phyloP scores from a whole-genome alignment of 1,140 invertebrate genomes.

The Homarus americanus region DNA sequence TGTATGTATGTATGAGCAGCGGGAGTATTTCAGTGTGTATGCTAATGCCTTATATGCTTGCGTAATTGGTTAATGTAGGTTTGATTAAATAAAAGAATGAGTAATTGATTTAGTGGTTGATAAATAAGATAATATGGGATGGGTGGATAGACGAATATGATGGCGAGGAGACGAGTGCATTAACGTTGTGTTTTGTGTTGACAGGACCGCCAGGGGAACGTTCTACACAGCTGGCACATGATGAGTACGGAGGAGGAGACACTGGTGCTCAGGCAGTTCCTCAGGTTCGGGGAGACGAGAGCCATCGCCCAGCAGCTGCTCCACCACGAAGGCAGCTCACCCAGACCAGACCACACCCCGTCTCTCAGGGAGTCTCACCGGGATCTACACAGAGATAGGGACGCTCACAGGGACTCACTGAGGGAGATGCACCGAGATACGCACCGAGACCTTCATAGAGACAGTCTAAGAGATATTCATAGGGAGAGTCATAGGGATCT shows the following conservation, averaged over 20 bases:
- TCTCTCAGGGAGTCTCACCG: slow-evolving; percentile 55
- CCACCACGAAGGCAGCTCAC: slow-evolving; percentile 15
- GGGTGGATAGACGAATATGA: too few relatives aligned
- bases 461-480: slow-evolving; percentile 25
- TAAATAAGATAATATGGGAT: too few relatives aligned
- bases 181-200: slow-evolving; percentile 65
- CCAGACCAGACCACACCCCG: too few relatives aligned
- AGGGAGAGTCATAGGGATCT: slow-evolving; percentile 47
- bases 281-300: slow-evolving; percentile 85
- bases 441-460: slow-evolving; percentile 31
- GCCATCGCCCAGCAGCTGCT: slow-evolving; percentile 54
- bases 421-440: slow-evolving; percentile 33
- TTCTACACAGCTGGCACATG: slow-evolving; percentile 90
- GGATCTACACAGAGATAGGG: slow-evolving; percentile 25
- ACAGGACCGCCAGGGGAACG: slow-evolving; percentile 82
- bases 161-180: not conserved
- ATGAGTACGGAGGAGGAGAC: slow-evolving; percentile 91
- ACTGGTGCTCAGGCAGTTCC: slow-evolving; percentile 89
- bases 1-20: too few relatives aligned
- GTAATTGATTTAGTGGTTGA: too few relatives aligned
- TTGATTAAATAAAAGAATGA: too few relatives aligned
- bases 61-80: too few relatives aligned
- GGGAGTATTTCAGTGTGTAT: too few relatives aligned
- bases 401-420: slow-evolving; percentile 27
- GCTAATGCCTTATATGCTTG: too few relatives aligned